Evolutionary conservation across 2,888 invertebrate genomes (phyloP), one percentile per base, ranked within the genome.

Genomic region (Troglohyphantes excavatus): DNA sequence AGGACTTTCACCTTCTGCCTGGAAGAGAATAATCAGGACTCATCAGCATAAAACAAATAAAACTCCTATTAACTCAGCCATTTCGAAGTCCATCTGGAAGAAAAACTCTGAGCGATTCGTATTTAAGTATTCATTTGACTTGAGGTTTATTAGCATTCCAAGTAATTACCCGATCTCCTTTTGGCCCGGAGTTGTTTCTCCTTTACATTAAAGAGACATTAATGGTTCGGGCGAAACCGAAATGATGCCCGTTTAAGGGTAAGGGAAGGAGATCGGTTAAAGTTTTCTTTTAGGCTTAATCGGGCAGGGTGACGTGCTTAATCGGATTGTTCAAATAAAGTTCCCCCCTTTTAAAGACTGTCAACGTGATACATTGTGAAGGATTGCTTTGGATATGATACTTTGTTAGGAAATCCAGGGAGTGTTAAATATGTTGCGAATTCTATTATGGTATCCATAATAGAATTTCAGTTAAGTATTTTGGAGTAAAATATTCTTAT

Each of bases 1-100:
- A 53, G 53, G 53, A 53, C 53, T 53, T 53, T 53, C 53, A 53
- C 53, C 53, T 53, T 53, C 26, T 72, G 13, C 26, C 27, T n/a
- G 27, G 65, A 73, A 72, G 29, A 29, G 70, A 63, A 83, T 83
- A 83, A 83, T 83, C 70, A 83, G 61, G 29, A 83, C 85, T 85
- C 85, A 85, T 85, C 85, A 85, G 78, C 85, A 85, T 85, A 85
- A 84, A 85, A 85, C 76, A 85, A 85, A 85, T 85, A 70, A 78
- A 85, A 85, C 29, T 85, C 76, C 78, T 85, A 85, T 85, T 85
- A 85, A 85, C 85, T 78, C 78, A 68, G 33, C 76, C 85, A 85
- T 85, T 78, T 78, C 68, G 59, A 68, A 78, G 78, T 85, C 76
- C 76, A 85, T 78, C 83, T 68, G 68, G 76, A 85, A 68, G 70